Evolutionary conservation across 1,140 invertebrate genomes (phyloP).

Genomic region (Drosophila mauritiana): DNA sequence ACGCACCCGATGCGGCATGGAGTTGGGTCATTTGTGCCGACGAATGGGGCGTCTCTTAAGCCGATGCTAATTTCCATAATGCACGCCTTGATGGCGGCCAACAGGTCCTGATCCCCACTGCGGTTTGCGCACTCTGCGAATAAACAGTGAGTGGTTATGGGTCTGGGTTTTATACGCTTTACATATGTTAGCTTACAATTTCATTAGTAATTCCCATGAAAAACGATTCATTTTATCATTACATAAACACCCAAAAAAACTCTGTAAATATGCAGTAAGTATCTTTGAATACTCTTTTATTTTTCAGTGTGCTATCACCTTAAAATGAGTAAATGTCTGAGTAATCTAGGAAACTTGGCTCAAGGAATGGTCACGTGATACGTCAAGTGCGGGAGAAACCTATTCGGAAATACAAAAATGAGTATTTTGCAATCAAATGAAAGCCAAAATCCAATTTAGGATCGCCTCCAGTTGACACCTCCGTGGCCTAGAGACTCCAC

Average conservation of each 20-base stretch:
- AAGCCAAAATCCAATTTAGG: conserved; percentile 45
- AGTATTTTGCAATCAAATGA: conserved; percentile 29
- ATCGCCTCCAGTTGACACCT: conserved; percentile 56
- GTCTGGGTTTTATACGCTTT: conserved; percentile 1
- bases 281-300: too few relatives aligned
- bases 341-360: conserved; percentile 1
- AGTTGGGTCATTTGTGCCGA: conserved; percentile 63
- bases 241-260: too few relatives aligned
- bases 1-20: conserved; percentile 57
- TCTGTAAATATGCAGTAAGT: too few relatives aligned
- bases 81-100: conserved; percentile 34
- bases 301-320: too few relatives aligned
- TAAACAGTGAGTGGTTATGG: background rate
- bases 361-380: background rate
- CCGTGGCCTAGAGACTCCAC: conserved; percentile 38
- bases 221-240: too few relatives aligned
- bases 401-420: conserved; percentile 32
- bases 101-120: conserved; percentile 37
- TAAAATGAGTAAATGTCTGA: background rate
- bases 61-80: conserved; percentile 78
- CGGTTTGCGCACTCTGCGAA: conserved; percentile 27
- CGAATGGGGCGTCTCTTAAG: conserved; percentile 73
- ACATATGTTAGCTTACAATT: background rate
- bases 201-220: too few relatives aligned
- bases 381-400: background rate